Evolutionary conservation across 2,113 vertebrate species (phyloP).

Genomic region (Petrocephalus microphthalmus): DNA sequence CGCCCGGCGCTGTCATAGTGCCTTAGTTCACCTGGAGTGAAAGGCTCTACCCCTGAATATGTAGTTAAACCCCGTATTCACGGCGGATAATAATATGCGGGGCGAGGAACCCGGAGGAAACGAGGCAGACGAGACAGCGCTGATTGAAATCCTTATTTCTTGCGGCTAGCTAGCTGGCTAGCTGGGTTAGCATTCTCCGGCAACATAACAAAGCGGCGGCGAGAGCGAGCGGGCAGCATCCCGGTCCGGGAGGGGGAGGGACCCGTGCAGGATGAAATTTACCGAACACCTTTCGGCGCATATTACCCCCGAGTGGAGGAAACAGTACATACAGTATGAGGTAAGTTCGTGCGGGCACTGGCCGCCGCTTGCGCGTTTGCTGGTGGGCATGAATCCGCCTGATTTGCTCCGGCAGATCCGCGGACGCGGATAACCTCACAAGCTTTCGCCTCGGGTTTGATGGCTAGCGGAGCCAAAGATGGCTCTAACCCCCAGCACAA

Average conservation of each 20-base stretch:
- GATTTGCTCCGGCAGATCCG: not conserved
- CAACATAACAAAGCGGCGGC: not conserved
- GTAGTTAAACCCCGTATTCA: not conserved
- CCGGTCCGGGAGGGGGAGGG: not conserved
- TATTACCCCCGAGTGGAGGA: constrained; percentile 98
- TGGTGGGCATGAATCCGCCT: not conserved
- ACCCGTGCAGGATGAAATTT: constrained; percentile 80
- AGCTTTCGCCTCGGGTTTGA: not conserved
- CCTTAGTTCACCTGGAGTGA: not conserved
- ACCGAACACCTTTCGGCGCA: constrained; percentile 96
- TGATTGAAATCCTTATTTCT: not conserved
- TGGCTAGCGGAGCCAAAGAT: not conserved
- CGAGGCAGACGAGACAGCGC: not conserved
- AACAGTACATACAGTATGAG: constrained; percentile 99
- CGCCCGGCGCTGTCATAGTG: not conserved
- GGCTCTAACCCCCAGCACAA: not conserved
- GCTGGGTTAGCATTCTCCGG: not conserved
- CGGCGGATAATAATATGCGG: constrained; percentile 15
- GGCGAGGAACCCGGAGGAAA: constrained; percentile 1
- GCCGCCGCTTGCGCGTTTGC: not conserved
- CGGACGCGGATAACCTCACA: not conserved
- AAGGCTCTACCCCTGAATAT: not conserved
- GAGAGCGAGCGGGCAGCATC: not conserved
- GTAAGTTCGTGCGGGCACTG: constrained; percentile 47
- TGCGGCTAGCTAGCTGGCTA: not conserved